Evolutionary conservation across 2,113 vertebrate species (phyloP), one percentile per base, ranked within the genome.

Genomic region (Clarias macrocephalus): DNA sequence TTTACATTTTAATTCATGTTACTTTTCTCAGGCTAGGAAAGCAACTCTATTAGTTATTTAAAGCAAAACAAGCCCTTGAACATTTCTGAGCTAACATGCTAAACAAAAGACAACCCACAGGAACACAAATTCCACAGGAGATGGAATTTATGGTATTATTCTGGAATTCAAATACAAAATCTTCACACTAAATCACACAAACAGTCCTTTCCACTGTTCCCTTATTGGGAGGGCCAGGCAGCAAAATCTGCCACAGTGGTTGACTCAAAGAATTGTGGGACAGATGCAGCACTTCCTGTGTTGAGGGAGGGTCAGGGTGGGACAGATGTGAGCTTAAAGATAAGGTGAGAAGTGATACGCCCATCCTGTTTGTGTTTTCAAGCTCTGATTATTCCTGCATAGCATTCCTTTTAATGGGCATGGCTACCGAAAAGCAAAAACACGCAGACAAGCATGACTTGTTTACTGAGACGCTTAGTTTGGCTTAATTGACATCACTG

Each of bases 281-380:
- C 85, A 93, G 93, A 93, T 91, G 90, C 87, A 70, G 86, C 83
- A 90, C 90, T 89, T 95, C 94, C 94, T 93, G 92, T 94, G 91
- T 82, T 88, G 62, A 66, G 85, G 87, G 76, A 66, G 90, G 88
- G 89, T 87, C 54, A 88, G 88, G 88, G 85, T 77, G 80, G 80
- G 85, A 90, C 94, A 94, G 94, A 96, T 94, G 95, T 89, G 89
- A 90, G 92, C 80, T 84, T 80, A 30, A 73, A 91, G 95, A 95
- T 96, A 95, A 95, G 92, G 86, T 52, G 85, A 82, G 48, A 89
- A 81, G 88, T 88, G 88, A 89, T 80, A 87, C 72, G 88, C 90
- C 93, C 30, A 80, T 48, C 95, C 95, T 94, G 94, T 94, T 94
- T 92, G 91, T 92, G 92, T 66, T 92, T 91, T 81, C 66, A 23